phyloP scores from a whole-genome alignment of 2,113 vertebrate genomes.

The Xiphophorus hellerii region DNA sequence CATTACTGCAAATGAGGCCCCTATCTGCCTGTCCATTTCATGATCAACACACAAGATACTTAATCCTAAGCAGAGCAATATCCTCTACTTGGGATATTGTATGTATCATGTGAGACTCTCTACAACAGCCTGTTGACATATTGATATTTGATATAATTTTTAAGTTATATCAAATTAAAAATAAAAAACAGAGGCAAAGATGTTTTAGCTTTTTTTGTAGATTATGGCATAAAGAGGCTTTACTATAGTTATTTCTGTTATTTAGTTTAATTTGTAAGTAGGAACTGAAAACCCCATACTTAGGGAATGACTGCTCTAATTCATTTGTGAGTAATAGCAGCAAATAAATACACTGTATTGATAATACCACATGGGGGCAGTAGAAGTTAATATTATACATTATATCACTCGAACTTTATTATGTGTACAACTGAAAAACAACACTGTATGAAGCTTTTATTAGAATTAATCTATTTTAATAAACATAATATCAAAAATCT shows the following conservation, averaged over 20 bases:
- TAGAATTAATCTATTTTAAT: too few species aligned
- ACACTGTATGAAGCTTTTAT: neutral
- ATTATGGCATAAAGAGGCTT: neutral
- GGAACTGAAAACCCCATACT: neutral
- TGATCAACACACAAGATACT: too few species aligned
- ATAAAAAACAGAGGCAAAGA: too few species aligned
- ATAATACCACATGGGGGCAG: conserved; percentile 34
- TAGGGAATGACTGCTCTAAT: neutral
- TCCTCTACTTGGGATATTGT: too few species aligned
- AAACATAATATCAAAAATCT: neutral
- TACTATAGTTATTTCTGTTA: neutral
- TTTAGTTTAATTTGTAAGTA: neutral
- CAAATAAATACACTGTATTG: neutral
- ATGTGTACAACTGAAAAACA: neutral
- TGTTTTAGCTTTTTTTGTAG: neutral
- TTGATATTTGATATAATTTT: too few species aligned
- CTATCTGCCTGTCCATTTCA: too few species aligned
- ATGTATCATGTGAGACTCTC: too few species aligned
- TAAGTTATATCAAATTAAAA: too few species aligned
- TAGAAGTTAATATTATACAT: conserved; percentile 2
- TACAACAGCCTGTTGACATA: too few species aligned
- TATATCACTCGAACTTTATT: neutral
- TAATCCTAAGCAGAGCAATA: too few species aligned
- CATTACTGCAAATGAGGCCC: too few species aligned
- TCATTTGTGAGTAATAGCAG: neutral